phyloP scores from a whole-genome alignment of 2,113 vertebrate species.

The Eudyptes chrysolophus region DNA sequence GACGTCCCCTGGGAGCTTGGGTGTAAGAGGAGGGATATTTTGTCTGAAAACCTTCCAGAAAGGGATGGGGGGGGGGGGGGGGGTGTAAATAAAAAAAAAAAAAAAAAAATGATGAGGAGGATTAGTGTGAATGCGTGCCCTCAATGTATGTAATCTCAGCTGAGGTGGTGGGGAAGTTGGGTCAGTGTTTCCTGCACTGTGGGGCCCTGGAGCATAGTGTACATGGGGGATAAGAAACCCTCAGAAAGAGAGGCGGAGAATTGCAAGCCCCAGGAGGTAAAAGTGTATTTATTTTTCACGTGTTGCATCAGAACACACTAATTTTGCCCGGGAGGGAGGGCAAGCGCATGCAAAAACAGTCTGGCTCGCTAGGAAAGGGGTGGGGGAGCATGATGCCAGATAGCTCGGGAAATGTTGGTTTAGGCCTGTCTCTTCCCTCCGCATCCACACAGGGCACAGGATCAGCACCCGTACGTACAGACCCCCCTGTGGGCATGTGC shows the following conservation, averaged over 20 bases:
- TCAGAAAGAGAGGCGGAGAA: neutral
- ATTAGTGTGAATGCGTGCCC: neutral
- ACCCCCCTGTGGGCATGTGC: fast-evolving
- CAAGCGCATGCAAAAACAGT: neutral
- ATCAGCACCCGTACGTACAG: fast-evolving
- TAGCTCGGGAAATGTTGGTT: neutral
- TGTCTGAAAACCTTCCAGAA: neutral
- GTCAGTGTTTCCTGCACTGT: neutral
- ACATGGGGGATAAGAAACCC: neutral
- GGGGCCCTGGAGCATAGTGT: neutral
- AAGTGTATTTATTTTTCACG: neutral
- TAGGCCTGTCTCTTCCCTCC: neutral
- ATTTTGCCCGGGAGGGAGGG: neutral
- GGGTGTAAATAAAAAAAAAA: neutral
- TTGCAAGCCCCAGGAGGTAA: neutral
- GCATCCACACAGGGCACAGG: fast-evolving
- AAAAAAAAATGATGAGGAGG: too few species aligned
- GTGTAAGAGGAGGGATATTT: neutral
- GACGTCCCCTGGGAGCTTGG: neutral
- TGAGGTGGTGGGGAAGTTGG: neutral
- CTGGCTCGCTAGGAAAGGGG: fast-evolving
- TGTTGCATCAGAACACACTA: neutral
- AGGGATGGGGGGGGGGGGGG: too few species aligned
- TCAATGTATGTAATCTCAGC: neutral
- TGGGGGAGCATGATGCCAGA: neutral